Evolutionary conservation across 2,797 vertebrate species (phyloP).

Genomic region (Poecilia gillii): DNA sequence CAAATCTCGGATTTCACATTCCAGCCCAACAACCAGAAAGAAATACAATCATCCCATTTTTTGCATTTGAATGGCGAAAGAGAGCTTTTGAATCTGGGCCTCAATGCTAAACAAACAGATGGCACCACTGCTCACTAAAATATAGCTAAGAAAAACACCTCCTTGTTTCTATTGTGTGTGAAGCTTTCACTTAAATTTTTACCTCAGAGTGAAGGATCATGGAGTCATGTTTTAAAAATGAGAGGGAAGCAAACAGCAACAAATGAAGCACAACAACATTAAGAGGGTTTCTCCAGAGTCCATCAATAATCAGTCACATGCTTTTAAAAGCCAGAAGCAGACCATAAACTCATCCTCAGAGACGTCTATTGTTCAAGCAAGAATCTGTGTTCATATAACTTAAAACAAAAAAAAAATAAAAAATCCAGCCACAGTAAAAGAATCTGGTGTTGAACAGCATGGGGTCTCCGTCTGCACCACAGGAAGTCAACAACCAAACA

Average conservation of each 20-base stretch:
- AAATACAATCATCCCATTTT: neutral
- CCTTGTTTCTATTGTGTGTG: neutral
- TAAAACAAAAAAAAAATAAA: constrained; percentile 24
- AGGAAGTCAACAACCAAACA: constrained; percentile 70
- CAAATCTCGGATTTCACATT: neutral
- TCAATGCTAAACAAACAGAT: neutral
- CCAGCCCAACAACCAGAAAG: neutral
- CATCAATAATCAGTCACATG: neutral
- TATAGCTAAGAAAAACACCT: neutral
- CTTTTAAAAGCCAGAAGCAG: constrained; percentile 5
- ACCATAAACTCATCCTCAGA: constrained; percentile 15
- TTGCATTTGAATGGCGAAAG: neutral
- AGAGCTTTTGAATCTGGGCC: neutral
- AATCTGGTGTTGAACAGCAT: constrained; percentile 18
- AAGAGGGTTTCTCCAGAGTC: neutral
- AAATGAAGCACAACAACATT: neutral
- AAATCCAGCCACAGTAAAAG: constrained; percentile 55
- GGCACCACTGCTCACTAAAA: neutral
- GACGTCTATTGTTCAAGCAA: constrained; percentile 8
- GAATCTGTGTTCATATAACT: constrained; percentile 30
- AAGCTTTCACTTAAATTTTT: neutral
- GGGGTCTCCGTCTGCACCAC: constrained; percentile 38
- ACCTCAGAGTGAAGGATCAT: constrained; percentile 2
- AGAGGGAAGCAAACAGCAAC: neutral
- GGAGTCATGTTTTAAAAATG: neutral